These are phyloP conservation scores for Orussus abietinus DNA, from an alignment of 1,140 invertebrate genomes.

Conservation along the genomic window DNA sequence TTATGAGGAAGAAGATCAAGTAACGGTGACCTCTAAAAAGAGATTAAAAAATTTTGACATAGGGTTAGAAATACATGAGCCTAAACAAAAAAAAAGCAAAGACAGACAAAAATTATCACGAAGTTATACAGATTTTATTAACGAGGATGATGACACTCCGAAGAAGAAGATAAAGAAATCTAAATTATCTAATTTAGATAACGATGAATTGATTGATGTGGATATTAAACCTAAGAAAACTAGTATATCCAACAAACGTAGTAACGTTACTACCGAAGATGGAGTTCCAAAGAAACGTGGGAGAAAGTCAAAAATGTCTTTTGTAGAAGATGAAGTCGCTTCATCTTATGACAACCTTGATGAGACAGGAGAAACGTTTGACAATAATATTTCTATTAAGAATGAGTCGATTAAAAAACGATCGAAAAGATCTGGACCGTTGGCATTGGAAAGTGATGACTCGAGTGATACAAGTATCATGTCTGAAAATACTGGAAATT, in stretches of 20 bases:
- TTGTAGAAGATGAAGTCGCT: too few species aligned
- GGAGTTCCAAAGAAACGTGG: too few species aligned
- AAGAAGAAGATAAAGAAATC: conserved; percentile 19
- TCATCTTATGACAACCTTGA: too few species aligned
- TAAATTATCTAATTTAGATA: conserved; percentile 1
- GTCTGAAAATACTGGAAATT: too few species aligned
- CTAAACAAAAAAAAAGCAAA: conserved; percentile 4
- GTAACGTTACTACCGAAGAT: too few species aligned
- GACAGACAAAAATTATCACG: conserved; percentile 2
- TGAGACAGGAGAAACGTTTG: too few species aligned
- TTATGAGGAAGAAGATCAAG: conserved; percentile 6
- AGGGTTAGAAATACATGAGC: conserved; percentile 2
- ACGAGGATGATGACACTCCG: background rate
- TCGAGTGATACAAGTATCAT: too few species aligned
- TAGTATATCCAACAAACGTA: too few species aligned
- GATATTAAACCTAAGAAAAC: too few species aligned
- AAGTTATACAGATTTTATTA: background rate
- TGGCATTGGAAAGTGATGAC: background rate
- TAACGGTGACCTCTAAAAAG: conserved; percentile 2
- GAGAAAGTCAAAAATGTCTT: too few species aligned
- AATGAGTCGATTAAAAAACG: background rate
- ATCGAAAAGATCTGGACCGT: background rate
- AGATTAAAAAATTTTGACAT: background rate
- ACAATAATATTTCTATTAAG: too few species aligned
- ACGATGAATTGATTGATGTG: too few species aligned